Evolutionary conservation across 2,797 vertebrate species (phyloP), one percentile per base, ranked within the genome.

Genomic region (Hybognathus amarus): DNA sequence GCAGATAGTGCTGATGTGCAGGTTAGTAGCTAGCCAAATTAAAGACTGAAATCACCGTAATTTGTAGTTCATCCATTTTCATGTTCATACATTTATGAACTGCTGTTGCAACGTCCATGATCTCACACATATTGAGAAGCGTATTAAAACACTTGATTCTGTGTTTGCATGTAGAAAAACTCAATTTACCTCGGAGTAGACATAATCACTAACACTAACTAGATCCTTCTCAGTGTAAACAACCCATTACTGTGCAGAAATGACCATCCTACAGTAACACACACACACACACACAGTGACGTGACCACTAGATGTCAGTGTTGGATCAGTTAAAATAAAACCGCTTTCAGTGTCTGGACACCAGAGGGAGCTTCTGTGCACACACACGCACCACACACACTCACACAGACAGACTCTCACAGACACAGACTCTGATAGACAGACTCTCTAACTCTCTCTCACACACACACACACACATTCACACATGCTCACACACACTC

Each of bases 231-330:
- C 33, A 22, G 38, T 30, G 24, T 71, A 30, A 50, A 71, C 0
- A 3, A 13, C 9, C 12, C 4, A 73, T 6, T 20, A 24, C 40
- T 70, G 3, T 42, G 22, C 12, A 27, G n/a, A 69, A 69, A 45
- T 24, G 2, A 70, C n/a, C 17, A 12, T 70, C 24, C 45, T 45
- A 17, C 9, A 45, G 42, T 45, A 45, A 15, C 73, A 59, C 1
- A 1, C 52, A 24, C n/a, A 54, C 2, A 11, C 54, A 40, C 59
- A n/a, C 2, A 38, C 2, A 77, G 13, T 5, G 6, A 30, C 67
- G 20, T 89, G 42, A 63, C 90, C 93, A 92, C 77, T 30, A 88
- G 94, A 79, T 89, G 94, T 86, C 93, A 87, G 82, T 68, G 69
- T 85, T 11, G 20, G 56, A 63, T 42, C 45, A 63, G 24, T 24